Evolutionary conservation across 1,140 invertebrate species (phyloP).

Genomic region (Parasteatoda tepidariorum): DNA sequence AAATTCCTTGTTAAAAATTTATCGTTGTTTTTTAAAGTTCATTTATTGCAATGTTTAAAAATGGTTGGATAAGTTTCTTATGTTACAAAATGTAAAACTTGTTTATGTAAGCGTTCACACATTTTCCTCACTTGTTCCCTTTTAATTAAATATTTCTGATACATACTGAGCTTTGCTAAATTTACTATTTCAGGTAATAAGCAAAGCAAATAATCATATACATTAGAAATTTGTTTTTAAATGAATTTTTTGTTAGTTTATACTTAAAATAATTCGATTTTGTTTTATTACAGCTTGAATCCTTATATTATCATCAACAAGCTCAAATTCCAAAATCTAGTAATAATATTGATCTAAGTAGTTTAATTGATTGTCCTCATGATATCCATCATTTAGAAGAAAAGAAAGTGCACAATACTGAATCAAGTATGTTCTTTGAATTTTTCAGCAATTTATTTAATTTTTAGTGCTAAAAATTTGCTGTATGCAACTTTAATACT

Average conservation of each 20-base stretch:
- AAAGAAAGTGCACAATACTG: not conserved
- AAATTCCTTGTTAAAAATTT: too few species aligned
- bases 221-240: not conserved
- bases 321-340: not conserved
- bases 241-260: not conserved
- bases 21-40: too few species aligned
- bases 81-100: too few species aligned
- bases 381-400: constrained; percentile 47
- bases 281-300: constrained; percentile 12
- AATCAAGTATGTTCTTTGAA: constrained; percentile 1
- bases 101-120: too few species aligned
- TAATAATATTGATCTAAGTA: constrained; percentile 31
- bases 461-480: not conserved
- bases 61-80: too few species aligned
- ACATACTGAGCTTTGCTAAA: too few species aligned
- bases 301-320: constrained; percentile 15
- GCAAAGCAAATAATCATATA: not conserved
- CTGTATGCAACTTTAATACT: too few species aligned
- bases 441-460: not conserved
- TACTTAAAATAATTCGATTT: not conserved
- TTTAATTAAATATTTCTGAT: too few species aligned
- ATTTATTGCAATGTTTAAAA: too few species aligned
- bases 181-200: too few species aligned
- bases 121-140: too few species aligned
- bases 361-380: constrained; percentile 40